Evolutionary conservation across 2,888 invertebrate species (phyloP), one percentile per base, ranked within the genome.

Genomic region (Cryptus armator): DNA sequence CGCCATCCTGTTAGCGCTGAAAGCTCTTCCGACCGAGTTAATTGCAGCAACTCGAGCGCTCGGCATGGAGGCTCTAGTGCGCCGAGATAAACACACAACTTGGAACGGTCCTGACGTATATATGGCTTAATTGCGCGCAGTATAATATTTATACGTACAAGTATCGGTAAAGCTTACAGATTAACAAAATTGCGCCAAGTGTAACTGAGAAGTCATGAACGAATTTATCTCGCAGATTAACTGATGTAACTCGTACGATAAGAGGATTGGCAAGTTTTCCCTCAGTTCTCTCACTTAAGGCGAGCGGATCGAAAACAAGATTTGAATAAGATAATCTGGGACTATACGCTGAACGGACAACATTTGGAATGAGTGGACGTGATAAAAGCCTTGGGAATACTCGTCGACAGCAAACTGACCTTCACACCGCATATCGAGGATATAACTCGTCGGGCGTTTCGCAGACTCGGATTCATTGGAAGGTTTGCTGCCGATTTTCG

Each of bases 11-110:
- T 74, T 74, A 48, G 62, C 74, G 62, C 62, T 62, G 29, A 74
- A 62, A 74, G 48, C 74, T 64, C 74, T 74, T 62, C 70, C 56
- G 62, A 74, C 74, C 62, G 78, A 74, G 51, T 83, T 78, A 78
- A 78, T 78, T 83, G 59, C 44, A 51, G 67, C 44, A 83, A 68
- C 62, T 78, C 68, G 51, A 66, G 44, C 48, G n/a, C 56, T 44
- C 44, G 56, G 48, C n/a, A 3, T 14, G 19, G 19, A 37, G 53
- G 32, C 53, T 71, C 70, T 29, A 48, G 64, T 48, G 48, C 51
- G 48, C 12, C 74, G 29, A n/a, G 19, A 32, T 19, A 10, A 46
- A 62, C n/a, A 37, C 12, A 64, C 48, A 48, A 43, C n/a, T 37
- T 19, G 19, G n/a, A 46, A 29, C 44, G n/a, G 10, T 6, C 24